Conservation (phyloP, 2,797 vertebrate species). For the Euthynnus affinis region DNA sequence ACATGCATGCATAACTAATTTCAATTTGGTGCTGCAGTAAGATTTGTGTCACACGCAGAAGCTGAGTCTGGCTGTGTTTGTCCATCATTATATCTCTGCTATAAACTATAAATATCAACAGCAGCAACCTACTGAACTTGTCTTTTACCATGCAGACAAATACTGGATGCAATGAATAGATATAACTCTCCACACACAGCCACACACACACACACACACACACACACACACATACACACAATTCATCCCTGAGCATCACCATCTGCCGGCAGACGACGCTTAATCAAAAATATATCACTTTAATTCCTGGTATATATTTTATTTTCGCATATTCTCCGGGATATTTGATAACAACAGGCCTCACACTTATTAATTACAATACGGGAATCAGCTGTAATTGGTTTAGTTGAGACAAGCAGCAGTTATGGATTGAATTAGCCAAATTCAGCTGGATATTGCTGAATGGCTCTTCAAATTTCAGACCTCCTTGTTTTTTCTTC, state of each 20-base stretch:
- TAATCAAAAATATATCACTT: constrained; percentile 15
- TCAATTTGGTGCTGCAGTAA: background rate
- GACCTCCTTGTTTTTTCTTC: constrained; percentile 86
- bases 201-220: background rate
- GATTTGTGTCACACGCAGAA: background rate
- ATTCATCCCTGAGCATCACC: constrained; percentile 8
- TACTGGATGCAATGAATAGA: constrained; percentile 32
- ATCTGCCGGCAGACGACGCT: constrained; percentile 11
- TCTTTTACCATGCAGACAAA: constrained; percentile 15
- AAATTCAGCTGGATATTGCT: constrained; percentile 96
- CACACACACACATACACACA: background rate
- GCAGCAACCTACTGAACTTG: constrained; percentile 30
- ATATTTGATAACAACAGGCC: constrained; percentile 75
- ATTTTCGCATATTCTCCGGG: constrained; percentile 42
- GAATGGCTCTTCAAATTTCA: constrained; percentile 95
- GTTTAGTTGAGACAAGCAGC: constrained; percentile 93
- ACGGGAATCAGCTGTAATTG: constrained; percentile 94
- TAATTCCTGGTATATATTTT: constrained; percentile 36
- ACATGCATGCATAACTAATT: background rate
- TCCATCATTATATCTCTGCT: constrained; percentile 53
- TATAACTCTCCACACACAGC: background rate
- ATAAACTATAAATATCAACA: constrained; percentile 49
- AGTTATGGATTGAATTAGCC: constrained; percentile 96
- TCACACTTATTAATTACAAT: constrained; percentile 93
- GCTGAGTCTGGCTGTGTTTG: constrained; percentile 40